Conservation (phyloP, 2,888 invertebrate genomes). For the Sesia bembeciformis region DNA sequence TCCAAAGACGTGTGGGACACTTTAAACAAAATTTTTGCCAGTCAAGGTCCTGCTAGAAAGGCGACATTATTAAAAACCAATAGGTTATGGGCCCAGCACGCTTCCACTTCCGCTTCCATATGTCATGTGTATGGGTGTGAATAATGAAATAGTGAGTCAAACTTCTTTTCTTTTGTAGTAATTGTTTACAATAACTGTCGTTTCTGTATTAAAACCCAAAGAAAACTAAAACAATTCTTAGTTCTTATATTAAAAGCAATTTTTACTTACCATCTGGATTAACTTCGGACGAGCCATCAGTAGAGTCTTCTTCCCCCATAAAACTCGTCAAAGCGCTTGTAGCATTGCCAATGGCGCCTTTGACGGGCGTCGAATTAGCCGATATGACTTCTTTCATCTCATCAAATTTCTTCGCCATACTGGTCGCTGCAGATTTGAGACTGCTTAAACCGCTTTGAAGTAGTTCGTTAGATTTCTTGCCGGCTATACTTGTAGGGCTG, state of each 20-base stretch:
- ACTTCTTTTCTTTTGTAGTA: too few species aligned
- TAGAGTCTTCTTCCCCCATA: conserved; percentile 54
- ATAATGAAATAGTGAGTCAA: too few species aligned
- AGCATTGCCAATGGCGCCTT: conserved; percentile 71
- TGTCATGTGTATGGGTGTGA: conserved; percentile 16
- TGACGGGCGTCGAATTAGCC: conserved; percentile 89
- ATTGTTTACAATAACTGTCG: too few species aligned
- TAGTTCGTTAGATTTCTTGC: conserved; percentile 91
- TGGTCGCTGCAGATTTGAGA: conserved; percentile 88
- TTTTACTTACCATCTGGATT: conserved; percentile 61
- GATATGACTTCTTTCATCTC: conserved; percentile 94
- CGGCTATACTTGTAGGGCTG: conserved; percentile 87
- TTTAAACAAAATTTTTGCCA: too few species aligned
- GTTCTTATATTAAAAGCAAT: too few species aligned
- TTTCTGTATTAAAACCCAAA: too few species aligned
- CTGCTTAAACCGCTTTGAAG: conserved; percentile 90
- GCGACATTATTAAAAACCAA: too few species aligned
- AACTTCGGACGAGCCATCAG: conserved; percentile 59
- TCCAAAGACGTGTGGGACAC: too few species aligned
- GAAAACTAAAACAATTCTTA: too few species aligned
- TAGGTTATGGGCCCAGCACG: conserved; percentile 81
- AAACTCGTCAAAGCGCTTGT: conserved; percentile 54
- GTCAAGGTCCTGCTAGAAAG: too few species aligned
- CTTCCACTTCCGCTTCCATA: too few species aligned
- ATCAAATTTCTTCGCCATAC: conserved; percentile 90